Conservation (phyloP, 2,797 vertebrate species). For the Cossypha dichroa region DNA sequence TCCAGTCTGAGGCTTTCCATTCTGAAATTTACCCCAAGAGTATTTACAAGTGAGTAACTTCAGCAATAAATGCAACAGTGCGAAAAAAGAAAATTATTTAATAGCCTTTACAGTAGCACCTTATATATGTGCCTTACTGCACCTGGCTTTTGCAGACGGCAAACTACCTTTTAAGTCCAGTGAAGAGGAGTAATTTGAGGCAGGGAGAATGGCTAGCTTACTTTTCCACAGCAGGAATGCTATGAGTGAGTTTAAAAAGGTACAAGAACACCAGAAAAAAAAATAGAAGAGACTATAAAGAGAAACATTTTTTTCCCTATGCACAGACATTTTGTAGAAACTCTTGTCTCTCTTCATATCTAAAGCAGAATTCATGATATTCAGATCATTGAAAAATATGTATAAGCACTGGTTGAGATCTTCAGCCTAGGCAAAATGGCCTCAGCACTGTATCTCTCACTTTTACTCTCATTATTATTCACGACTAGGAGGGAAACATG, state of each 20-base stretch:
- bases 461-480: conserved; percentile 67
- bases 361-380: conserved; percentile 62
- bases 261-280: conserved; percentile 40
- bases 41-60: neutral
- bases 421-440: conserved; percentile 59
- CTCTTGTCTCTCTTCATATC: conserved; percentile 23
- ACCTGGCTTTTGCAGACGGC: conserved; percentile 5
- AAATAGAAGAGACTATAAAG: conserved; percentile 22
- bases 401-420: conserved; percentile 48
- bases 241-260: conserved; percentile 43
- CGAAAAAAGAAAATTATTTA: neutral
- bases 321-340: conserved; percentile 43
- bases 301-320: conserved; percentile 14
- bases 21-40: neutral
- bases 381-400: conserved; percentile 59
- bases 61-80: neutral
- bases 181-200: conserved; percentile 24
- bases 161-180: neutral
- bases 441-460: conserved; percentile 42
- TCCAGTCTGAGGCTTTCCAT: neutral
- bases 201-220: neutral
- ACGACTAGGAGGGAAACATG: conserved; percentile 51
- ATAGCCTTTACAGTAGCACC: neutral
- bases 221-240: conserved; percentile 22
- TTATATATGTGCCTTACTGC: neutral